Evolutionary conservation across 2,888 invertebrate genomes (phyloP).

Genomic region (Stramonita haemastoma): DNA sequence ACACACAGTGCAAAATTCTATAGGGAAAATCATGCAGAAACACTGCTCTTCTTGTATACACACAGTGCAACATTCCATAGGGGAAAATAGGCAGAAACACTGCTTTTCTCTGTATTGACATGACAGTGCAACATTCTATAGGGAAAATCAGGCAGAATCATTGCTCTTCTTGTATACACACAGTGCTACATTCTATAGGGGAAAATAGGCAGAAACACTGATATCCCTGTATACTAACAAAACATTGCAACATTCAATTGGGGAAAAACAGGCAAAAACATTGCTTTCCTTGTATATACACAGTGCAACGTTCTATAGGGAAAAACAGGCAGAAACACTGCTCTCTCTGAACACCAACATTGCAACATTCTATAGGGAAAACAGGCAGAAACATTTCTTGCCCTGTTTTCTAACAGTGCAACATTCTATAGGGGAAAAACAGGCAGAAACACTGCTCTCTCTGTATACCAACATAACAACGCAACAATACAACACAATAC

Average conservation of each 20-base stretch:
- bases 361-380: no score
- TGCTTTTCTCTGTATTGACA: background rate
- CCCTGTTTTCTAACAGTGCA: background rate
- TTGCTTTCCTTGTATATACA: no score
- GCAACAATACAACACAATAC: background rate
- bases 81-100: background rate
- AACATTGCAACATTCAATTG: background rate
- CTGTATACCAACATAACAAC: background rate
- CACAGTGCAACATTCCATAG: no score
- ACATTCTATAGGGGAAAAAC: no score
- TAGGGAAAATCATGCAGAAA: no score
- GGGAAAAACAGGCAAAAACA: no score
- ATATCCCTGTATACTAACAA: background rate
- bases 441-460: background rate
- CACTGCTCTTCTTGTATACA: no score
- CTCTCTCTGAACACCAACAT: no score
- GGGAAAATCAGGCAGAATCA: background rate
- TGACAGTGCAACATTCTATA: background rate
- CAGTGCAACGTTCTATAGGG: no score
- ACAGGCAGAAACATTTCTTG: background rate
- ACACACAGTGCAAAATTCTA: no score
- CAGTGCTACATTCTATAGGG: background rate
- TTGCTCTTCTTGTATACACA: background rate
- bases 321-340: no score
- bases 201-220: background rate